phyloP scores from a whole-genome alignment of 2,888 invertebrate species.

The Acholoe squamosa region DNA sequence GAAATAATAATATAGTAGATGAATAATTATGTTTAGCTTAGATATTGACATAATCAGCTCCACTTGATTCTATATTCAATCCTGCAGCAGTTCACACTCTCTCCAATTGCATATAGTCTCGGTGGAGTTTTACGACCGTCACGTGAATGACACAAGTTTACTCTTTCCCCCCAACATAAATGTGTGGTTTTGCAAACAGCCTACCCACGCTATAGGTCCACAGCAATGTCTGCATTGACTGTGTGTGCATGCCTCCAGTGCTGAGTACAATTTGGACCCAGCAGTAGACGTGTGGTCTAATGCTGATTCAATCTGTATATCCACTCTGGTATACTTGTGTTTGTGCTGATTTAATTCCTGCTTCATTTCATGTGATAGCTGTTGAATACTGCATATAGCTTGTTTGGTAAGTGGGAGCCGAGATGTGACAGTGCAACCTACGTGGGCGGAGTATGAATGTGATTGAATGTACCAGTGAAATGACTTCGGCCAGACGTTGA shows the following conservation, averaged over 20 bases:
- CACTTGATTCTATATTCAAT: too few species aligned
- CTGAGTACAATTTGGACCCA: neutral
- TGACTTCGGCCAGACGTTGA: neutral
- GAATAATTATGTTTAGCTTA: too few species aligned
- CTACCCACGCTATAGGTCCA: neutral
- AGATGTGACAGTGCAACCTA: too few species aligned
- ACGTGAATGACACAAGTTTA: neutral
- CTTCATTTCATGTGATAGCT: neutral
- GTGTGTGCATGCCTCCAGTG: neutral
- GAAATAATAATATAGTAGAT: too few species aligned
- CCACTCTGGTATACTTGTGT: neutral
- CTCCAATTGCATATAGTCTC: too few species aligned
- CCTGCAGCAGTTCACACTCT: too few species aligned
- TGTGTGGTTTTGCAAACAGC: neutral
- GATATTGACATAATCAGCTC: too few species aligned
- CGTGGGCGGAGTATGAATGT: too few species aligned
- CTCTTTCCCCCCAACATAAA: neutral
- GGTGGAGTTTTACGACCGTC: too few species aligned
- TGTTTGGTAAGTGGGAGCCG: too few species aligned
- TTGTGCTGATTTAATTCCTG: constrained; percentile 1
- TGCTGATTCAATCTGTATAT: neutral
- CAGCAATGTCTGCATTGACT: neutral
- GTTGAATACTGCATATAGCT: neutral
- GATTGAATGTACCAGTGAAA: too few species aligned
- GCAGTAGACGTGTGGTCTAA: neutral